Percentiles rank a stretch among this genome's conserved stretches.
phyloP scores from a whole-genome alignment of 2,888 invertebrate species.

The Calliopum simillimum region DNA sequence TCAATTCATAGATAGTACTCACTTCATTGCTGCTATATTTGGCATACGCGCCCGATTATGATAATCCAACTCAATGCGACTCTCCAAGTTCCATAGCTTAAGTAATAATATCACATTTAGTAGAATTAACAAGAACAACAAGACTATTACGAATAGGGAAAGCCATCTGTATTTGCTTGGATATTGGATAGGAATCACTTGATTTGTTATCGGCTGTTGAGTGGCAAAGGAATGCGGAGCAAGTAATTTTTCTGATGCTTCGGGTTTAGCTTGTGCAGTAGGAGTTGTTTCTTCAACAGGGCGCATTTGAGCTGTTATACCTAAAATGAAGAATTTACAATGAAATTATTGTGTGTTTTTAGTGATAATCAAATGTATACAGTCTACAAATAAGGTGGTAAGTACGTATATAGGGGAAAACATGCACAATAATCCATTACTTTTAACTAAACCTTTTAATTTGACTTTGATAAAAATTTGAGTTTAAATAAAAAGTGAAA shows the following conservation, averaged over 20 bases:
- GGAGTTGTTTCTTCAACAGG: slow-evolving; percentile 58
- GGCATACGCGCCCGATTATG: slow-evolving; percentile 60
- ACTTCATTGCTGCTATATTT: slow-evolving; percentile 62
- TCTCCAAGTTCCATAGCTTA: slow-evolving; percentile 82
- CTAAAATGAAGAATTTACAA: slow-evolving; percentile 52
- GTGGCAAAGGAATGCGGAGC: slow-evolving; percentile 42
- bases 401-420: too few relatives aligned
- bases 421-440: too few relatives aligned
- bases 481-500: too few relatives aligned
- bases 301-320: slow-evolving; percentile 63
- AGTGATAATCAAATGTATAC: not conserved
- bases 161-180: slow-evolving; percentile 62
- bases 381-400: not conserved
- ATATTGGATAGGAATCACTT: slow-evolving; percentile 37
- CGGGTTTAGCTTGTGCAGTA: slow-evolving; percentile 48
- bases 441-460: too few relatives aligned
- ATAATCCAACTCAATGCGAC: slow-evolving; percentile 66
- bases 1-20: slow-evolving; percentile 37
- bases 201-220: slow-evolving; percentile 41
- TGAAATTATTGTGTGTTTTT: not conserved
- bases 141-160: slow-evolving; percentile 68
- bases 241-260: slow-evolving; percentile 43
- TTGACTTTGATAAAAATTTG: too few relatives aligned
- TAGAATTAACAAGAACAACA: slow-evolving; percentile 75
- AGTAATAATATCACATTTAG: slow-evolving; percentile 86